phyloP scores from a whole-genome alignment of 1,140 invertebrate species.

The Drosophila busckii region DNA sequence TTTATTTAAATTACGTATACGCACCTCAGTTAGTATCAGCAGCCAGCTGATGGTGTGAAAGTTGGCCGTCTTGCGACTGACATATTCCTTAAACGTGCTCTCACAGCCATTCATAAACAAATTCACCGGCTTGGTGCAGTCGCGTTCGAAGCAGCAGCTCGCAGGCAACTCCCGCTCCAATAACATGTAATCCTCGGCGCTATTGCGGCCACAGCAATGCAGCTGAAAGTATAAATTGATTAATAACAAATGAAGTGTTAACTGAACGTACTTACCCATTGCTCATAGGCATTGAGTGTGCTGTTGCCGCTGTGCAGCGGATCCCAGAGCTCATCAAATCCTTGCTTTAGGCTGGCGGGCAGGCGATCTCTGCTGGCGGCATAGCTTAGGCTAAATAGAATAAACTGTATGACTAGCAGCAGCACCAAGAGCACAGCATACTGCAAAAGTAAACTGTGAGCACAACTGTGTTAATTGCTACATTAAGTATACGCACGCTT shows the following conservation, averaged over 20 bases:
- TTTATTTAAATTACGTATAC: neutral
- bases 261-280: slow-evolving; percentile 51
- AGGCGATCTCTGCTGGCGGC: slow-evolving; percentile 43
- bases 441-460: slow-evolving; percentile 14
- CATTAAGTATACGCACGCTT: slow-evolving; percentile 33
- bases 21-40: slow-evolving; percentile 57
- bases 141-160: slow-evolving; percentile 58
- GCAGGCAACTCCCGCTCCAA: slow-evolving; percentile 44
- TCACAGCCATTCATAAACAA: slow-evolving; percentile 61
- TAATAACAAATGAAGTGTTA: no score
- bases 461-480: neutral
- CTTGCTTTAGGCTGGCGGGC: slow-evolving; percentile 42
- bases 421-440: slow-evolving; percentile 63
- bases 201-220: slow-evolving; percentile 67
- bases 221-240: slow-evolving; percentile 39
- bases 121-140: slow-evolving; percentile 52
- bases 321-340: slow-evolving; percentile 71
- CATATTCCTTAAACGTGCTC: slow-evolving; percentile 51
- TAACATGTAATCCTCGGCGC: slow-evolving; percentile 59
- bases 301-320: slow-evolving; percentile 27
- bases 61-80: slow-evolving; percentile 48
- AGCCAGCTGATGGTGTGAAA: slow-evolving; percentile 66
- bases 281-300: slow-evolving; percentile 50
- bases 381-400: slow-evolving; percentile 66
- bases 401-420: slow-evolving; percentile 58